Evolutionary conservation across 2,113 vertebrate species (phyloP).

Genomic region (Orcinus orca): DNA sequence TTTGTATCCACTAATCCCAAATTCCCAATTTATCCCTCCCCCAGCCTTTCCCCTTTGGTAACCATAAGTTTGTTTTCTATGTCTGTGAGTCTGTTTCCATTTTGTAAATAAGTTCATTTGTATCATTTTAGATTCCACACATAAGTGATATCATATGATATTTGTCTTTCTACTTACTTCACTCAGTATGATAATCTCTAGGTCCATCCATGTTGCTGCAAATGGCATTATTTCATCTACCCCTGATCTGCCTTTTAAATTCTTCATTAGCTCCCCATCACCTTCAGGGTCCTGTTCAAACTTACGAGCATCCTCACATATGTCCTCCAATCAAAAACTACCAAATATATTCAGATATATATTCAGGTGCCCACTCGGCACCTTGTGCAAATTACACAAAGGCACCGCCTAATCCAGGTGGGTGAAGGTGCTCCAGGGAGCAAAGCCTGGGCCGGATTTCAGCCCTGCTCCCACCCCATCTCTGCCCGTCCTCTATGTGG

Average conservation of each 20-base stretch:
- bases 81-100: neutral
- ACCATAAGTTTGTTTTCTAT: neutral
- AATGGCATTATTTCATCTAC: neutral
- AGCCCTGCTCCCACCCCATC: neutral
- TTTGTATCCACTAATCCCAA: neutral
- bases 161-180: neutral
- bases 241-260: neutral
- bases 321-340: neutral
- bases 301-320: neutral
- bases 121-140: neutral
- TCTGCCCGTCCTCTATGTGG: neutral
- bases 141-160: neutral
- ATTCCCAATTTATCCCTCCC: neutral
- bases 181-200: neutral
- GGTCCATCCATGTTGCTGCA: neutral
- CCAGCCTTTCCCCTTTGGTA: neutral
- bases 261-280: neutral
- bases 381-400: neutral
- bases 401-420: neutral
- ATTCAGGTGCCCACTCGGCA: neutral
- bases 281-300: neutral
- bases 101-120: neutral
- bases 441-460: neutral
- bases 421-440: neutral
- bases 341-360: neutral